Conservation (phyloP, 2,113 vertebrate species). For the Bos taurus region ARS-UCD2.0 NC_037357.1:125269001-125269500, state of each 20-base stretch:
- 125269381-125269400: background rate
- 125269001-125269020: background rate
- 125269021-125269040: background rate
- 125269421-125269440: background rate
- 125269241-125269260: background rate
- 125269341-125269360: background rate
- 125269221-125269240: background rate
- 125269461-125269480: background rate
- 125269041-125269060: background rate
- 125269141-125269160: background rate
- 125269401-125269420: background rate
- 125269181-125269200: background rate
- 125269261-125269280: background rate
- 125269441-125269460: background rate
- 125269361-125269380: background rate
- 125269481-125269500: background rate
- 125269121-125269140: background rate
- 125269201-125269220: background rate
- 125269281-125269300: background rate
- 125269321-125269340: background rate
- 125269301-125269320: background rate
- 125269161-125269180: background rate
- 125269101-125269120: background rate
- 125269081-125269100: background rate
- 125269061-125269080: background rate